These are phyloP conservation scores for Lochmaea capreae DNA, from an alignment of 2,888 invertebrate genomes.

Conservation along the genomic window DNA sequence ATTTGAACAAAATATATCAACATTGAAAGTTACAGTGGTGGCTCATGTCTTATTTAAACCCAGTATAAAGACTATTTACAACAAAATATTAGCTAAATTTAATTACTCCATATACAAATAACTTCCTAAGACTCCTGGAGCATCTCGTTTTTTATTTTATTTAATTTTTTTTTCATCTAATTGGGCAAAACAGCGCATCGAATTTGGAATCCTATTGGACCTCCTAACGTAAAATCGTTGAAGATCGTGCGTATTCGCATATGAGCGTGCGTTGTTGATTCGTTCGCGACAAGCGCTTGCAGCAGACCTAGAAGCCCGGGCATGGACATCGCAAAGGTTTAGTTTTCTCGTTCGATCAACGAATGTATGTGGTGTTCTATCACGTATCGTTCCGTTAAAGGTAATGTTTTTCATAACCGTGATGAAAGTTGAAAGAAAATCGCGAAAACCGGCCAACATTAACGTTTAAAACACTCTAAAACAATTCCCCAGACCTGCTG, in stretches of 20 bases:
- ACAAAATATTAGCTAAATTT: background rate
- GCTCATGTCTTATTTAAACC: background rate
- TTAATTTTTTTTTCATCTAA: conserved; percentile 15
- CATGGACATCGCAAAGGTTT: conserved; percentile 27
- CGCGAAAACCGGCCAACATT: background rate
- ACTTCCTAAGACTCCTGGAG: background rate
- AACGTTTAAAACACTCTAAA: conserved; percentile 1
- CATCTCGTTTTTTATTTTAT: background rate
- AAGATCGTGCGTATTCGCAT: conserved; percentile 44
- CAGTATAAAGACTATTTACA: background rate
- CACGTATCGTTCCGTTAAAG: conserved; percentile 26
- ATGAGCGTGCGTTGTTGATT: conserved; percentile 51
- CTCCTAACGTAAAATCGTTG: conserved; percentile 36
- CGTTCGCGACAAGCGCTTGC: conserved; percentile 45
- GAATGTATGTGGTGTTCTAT: conserved; percentile 32
- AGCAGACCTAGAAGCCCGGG: conserved; percentile 56
- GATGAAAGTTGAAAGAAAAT: conserved; percentile 25
- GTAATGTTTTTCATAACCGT: conserved; percentile 15
- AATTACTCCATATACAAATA: background rate
- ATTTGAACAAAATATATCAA: too few species aligned
- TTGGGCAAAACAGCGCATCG: conserved; percentile 18
- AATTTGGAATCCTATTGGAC: conserved; percentile 25
- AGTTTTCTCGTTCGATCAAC: conserved; percentile 33
- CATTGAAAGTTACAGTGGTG: too few species aligned
- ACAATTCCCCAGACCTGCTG: background rate